Percentiles rank a stretch among this genome's conserved stretches.
These are phyloP conservation scores for Paracanthobrama guichenoti DNA, from an alignment of 2,113 vertebrate species.

Conservation along the genomic window DNA sequence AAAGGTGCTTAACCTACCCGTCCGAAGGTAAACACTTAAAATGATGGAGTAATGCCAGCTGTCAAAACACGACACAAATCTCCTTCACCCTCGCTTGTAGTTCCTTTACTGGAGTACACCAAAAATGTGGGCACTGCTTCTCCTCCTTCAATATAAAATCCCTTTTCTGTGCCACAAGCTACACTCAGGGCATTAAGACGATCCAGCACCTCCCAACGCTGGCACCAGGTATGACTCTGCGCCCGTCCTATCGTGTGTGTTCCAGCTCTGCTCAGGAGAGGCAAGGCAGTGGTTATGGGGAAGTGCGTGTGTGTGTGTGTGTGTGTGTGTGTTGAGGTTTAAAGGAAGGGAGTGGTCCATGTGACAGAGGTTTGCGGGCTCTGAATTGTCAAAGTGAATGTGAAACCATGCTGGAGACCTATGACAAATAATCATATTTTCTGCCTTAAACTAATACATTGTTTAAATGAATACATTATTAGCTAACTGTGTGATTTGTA, in stretches of 20 bases:
- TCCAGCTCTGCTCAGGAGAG: slow-evolving; percentile 58
- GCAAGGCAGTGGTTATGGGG: slow-evolving; percentile 53
- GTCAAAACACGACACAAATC: slow-evolving; percentile 1
- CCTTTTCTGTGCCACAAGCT: slow-evolving; percentile 21
- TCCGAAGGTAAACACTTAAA: slow-evolving; percentile 13
- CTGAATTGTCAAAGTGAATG: slow-evolving; percentile 60
- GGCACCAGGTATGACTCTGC: slow-evolving; percentile 66
- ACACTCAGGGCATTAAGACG: slow-evolving; percentile 60
- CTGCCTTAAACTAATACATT: not conserved
- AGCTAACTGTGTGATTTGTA: too few relatives aligned
- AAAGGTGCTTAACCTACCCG: slow-evolving; percentile 16
- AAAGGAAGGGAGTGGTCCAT: slow-evolving; percentile 62
- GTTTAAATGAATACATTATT: too few relatives aligned
- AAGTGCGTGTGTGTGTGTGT: slow-evolving; percentile 50
- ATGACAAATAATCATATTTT: not conserved
- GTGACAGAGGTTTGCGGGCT: slow-evolving; percentile 62
- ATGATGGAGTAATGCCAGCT: not conserved
- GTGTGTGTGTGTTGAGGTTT: slow-evolving; percentile 53
- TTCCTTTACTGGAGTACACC: not conserved
- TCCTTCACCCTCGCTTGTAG: not conserved
- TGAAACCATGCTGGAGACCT: slow-evolving; percentile 36
- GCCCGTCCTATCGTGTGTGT: slow-evolving; percentile 24
- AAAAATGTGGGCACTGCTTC: not conserved
- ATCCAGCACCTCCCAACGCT: slow-evolving; percentile 55
- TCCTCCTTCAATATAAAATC: not conserved